These are phyloP conservation scores for Tachysurus fulvidraco DNA, from an alignment of 2,113 vertebrate genomes.

Conservation along the genomic window DNA sequence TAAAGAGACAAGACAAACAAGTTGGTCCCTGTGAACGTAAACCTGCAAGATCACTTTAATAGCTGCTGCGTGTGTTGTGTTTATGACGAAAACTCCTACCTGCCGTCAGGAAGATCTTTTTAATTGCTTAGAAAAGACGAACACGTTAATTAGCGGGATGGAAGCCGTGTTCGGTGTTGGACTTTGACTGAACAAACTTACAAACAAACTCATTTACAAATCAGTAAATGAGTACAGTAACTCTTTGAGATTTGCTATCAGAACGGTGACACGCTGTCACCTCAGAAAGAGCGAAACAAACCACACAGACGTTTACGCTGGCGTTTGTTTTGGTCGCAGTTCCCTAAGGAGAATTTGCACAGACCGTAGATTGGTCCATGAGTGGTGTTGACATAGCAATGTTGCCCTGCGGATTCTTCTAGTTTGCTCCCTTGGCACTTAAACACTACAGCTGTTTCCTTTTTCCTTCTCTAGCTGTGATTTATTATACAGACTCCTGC, in stretches of 20 bases:
- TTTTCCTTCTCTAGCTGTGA: slow-evolving; percentile 2
- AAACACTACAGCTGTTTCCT: slow-evolving; percentile 10
- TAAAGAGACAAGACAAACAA: neutral
- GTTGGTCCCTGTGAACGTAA: neutral
- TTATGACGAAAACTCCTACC: neutral
- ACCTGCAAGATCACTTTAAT: neutral
- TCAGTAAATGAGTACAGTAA: neutral
- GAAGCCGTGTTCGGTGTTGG: neutral
- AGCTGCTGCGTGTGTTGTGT: neutral
- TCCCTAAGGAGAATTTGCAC: slow-evolving; percentile 59
- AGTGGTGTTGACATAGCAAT: slow-evolving; percentile 72
- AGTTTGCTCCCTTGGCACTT: slow-evolving; percentile 9
- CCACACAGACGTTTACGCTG: slow-evolving; percentile 18
- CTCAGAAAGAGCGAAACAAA: slow-evolving; percentile 39
- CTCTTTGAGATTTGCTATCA: neutral
- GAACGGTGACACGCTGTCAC: neutral
- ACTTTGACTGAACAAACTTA: neutral
- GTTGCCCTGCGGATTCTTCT: slow-evolving; percentile 51
- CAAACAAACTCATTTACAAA: no score
- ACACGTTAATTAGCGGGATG: neutral
- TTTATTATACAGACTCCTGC: neutral
- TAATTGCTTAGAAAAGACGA: neutral
- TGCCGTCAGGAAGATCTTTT: neutral
- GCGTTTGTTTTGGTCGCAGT: slow-evolving; percentile 68
- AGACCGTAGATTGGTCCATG: slow-evolving; percentile 65